These are phyloP conservation scores for Platysteira castanea DNA, from an alignment of 2,113 vertebrate species.

Conservation along the genomic window DNA sequence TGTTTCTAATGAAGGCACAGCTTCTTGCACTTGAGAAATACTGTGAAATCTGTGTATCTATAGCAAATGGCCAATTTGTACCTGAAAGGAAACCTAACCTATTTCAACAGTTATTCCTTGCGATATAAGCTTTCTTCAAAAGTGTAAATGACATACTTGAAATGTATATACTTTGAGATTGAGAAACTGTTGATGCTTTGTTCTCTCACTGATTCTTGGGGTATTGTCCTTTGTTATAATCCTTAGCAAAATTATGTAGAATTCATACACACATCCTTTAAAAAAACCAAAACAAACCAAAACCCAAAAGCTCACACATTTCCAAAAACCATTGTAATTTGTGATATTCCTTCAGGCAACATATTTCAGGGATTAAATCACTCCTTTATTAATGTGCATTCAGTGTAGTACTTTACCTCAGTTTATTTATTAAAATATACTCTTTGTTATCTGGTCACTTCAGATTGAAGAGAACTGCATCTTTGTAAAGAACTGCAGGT, in stretches of 20 bases:
- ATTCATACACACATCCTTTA: background rate
- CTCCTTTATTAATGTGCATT: background rate
- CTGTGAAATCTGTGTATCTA: background rate
- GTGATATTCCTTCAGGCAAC: background rate
- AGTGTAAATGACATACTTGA: background rate
- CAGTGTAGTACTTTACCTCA: background rate
- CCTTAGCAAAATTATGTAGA: background rate
- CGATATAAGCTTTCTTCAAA: background rate
- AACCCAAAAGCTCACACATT: background rate
- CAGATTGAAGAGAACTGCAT: background rate
- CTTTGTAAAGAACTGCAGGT: background rate
- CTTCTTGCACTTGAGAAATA: background rate
- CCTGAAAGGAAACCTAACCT: background rate
- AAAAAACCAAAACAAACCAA: background rate
- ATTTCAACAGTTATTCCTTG: background rate
- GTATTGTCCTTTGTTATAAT: background rate
- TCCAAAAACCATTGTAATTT: background rate
- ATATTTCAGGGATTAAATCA: background rate
- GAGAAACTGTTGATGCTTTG: background rate
- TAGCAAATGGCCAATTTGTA: background rate
- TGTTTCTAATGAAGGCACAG: background rate
- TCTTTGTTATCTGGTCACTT: background rate
- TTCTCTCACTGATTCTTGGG: background rate
- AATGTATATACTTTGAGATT: background rate
- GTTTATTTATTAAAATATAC: background rate